Conservation (phyloP, 2,797 vertebrate species). For the Chiroxiphia lanceolata region DNA sequence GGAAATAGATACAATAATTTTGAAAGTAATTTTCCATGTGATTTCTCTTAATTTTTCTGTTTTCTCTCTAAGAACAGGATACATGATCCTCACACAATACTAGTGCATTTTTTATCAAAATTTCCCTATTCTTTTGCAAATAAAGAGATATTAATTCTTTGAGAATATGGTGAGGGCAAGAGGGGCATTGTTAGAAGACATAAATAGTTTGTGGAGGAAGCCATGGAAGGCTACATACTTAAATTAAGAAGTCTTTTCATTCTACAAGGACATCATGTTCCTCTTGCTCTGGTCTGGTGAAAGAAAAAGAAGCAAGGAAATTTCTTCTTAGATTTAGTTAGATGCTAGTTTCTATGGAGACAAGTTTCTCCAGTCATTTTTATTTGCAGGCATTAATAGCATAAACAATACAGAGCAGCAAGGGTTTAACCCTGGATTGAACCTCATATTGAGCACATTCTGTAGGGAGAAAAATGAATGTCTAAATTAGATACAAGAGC, state of each 20-base stretch:
- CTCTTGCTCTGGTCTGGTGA: constrained; percentile 1
- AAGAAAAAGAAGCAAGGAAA: constrained; percentile 38
- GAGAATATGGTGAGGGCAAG: not conserved
- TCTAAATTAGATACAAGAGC: constrained; percentile 44
- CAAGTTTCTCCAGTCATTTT: constrained; percentile 54
- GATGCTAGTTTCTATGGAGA: constrained; percentile 66
- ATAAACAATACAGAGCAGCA: constrained; percentile 42
- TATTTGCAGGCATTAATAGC: constrained; percentile 59
- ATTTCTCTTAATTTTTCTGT: not conserved
- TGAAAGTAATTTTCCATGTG: not conserved
- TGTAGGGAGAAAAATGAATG: constrained; percentile 38
- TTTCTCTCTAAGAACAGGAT: not conserved
- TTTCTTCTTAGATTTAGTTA: constrained; percentile 50
- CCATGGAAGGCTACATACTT: not conserved
- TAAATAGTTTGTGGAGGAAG: not conserved
- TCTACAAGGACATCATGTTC: constrained; percentile 8
- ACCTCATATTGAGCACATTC: constrained; percentile 23
- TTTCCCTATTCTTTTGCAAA: not conserved
- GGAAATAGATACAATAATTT: not conserved
- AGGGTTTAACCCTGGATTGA: constrained; percentile 58
- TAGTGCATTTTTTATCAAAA: not conserved
- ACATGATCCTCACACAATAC: not conserved
- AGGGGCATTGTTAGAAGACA: not conserved
- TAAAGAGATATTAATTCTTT: not conserved
- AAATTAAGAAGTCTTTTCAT: constrained; percentile 1